Percentiles rank a stretch among this genome's conserved stretches.
These are phyloP conservation scores for Acridotheres tristis DNA, from an alignment of 2,797 vertebrate genomes.

Conservation along the genomic window DNA sequence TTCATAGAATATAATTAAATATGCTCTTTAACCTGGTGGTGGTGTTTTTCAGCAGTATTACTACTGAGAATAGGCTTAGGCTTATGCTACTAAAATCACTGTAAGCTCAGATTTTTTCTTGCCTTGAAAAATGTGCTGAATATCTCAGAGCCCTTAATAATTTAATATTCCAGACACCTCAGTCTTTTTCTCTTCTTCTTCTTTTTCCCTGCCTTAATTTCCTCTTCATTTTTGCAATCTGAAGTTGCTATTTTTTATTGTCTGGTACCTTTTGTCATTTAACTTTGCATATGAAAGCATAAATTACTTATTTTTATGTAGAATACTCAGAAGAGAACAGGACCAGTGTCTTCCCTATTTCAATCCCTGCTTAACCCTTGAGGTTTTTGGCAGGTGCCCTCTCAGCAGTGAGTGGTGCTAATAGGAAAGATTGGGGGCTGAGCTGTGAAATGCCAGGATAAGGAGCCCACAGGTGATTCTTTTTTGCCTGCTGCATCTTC, in stretches of 20 bases:
- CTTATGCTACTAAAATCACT: neutral
- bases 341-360: neutral
- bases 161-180: neutral
- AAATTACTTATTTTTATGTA: neutral
- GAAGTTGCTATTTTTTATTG: neutral
- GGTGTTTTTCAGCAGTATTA: neutral
- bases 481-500: neutral
- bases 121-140: neutral
- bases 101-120: neutral
- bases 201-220: neutral
- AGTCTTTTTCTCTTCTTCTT: rapidly evolving
- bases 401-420: neutral
- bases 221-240: neutral
- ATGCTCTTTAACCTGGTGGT: neutral
- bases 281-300: neutral
- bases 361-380: neutral
- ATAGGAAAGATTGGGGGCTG: neutral
- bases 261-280: neutral
- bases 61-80: neutral
- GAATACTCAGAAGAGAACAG: neutral
- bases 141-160: neutral
- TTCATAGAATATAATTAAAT: neutral
- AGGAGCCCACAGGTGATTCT: neutral
- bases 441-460: neutral
- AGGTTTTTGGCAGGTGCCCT: neutral